phyloP scores from a whole-genome alignment of 2,888 invertebrate species.

The Lycocerus yunnanus region DNA sequence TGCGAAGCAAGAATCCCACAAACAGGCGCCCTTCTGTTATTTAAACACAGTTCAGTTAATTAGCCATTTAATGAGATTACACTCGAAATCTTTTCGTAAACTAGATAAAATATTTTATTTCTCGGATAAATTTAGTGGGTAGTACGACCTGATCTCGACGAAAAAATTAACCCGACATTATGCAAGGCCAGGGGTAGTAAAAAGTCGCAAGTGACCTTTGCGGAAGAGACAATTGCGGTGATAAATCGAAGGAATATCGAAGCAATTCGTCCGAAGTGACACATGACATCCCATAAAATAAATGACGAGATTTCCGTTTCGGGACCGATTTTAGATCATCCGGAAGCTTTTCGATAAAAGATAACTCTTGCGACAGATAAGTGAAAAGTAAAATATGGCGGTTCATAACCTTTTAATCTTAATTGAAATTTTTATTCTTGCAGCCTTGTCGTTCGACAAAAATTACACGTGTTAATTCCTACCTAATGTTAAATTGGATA shows the following conservation, averaged over 20 bases:
- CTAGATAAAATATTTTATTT: not conserved
- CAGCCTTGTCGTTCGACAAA: not conserved
- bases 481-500: not conserved
- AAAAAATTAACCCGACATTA: not conserved
- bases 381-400: not conserved
- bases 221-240: not conserved
- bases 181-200: not conserved
- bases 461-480: not conserved
- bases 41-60: constrained; percentile 29
- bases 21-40: constrained; percentile 27
- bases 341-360: constrained; percentile 1
- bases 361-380: not conserved
- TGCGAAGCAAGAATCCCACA: constrained; percentile 25
- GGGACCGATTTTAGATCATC: constrained; percentile 3
- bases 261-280: not conserved
- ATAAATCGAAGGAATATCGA: not conserved
- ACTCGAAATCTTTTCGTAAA: not conserved
- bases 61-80: constrained; percentile 30
- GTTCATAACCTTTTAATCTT: not conserved
- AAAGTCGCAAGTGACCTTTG: not conserved
- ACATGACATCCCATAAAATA: constrained; percentile 10
- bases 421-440: not conserved
- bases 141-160: not conserved
- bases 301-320: constrained; percentile 3
- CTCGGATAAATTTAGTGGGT: not conserved